These are phyloP conservation scores for Ips typographus DNA, from an alignment of 1,140 invertebrate species.

Conservation along the genomic window DNA sequence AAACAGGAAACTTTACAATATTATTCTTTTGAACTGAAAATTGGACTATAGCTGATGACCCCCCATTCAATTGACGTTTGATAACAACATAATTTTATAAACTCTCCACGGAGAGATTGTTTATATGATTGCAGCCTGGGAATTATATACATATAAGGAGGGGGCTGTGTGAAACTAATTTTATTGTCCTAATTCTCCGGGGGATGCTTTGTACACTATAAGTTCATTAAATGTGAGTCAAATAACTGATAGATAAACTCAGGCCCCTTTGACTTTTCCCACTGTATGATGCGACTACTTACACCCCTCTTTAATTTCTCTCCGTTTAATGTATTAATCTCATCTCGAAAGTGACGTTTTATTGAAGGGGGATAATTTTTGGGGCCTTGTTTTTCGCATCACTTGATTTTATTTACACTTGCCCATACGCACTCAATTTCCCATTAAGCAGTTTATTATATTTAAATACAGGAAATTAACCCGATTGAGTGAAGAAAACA, in stretches of 20 bases:
- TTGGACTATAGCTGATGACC: no score
- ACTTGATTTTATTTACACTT: neutral
- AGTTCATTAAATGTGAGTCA: constrained; percentile 49
- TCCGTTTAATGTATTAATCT: constrained; percentile 36
- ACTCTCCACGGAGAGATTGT: neutral
- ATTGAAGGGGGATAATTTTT: constrained; percentile 27
- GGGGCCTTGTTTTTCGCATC: constrained; percentile 25
- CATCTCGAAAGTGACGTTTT: constrained; percentile 31
- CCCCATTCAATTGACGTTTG: no score
- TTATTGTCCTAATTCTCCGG: constrained; percentile 37
- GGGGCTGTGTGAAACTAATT: constrained; percentile 28
- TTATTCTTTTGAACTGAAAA: no score
- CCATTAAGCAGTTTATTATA: no score
- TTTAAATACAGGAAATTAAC: no score
- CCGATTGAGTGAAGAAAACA: no score
- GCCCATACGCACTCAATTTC: no score
- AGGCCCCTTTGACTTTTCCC: constrained; percentile 21
- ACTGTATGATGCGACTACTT: constrained; percentile 33
- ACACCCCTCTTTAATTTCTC: constrained; percentile 35
- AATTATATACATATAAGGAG: constrained; percentile 8
- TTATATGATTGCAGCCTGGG: constrained; percentile 1
- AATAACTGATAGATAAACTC: constrained; percentile 43
- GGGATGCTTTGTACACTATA: constrained; percentile 44
- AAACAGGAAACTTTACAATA: no score
- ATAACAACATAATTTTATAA: neutral